Conservation (phyloP, 2,113 vertebrate genomes). For the Chiloscyllium plagiosum region DNA sequence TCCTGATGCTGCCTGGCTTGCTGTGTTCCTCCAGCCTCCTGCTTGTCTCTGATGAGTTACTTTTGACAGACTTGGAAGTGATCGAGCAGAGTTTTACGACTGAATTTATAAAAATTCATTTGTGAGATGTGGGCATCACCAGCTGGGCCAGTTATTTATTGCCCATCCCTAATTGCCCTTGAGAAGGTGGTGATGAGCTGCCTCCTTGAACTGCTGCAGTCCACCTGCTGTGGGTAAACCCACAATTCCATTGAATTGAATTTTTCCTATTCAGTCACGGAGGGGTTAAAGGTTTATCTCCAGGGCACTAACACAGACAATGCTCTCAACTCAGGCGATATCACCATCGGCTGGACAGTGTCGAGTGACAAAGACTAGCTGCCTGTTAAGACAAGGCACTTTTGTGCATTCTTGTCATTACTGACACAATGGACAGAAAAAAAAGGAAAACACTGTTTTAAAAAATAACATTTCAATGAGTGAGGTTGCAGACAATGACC, state of each 20-base stretch:
- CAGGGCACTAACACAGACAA: background rate
- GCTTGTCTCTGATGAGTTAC: too few species aligned
- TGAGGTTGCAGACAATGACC: background rate
- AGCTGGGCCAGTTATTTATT: too few species aligned
- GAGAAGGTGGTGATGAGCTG: too few species aligned
- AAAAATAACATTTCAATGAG: constrained; percentile 8
- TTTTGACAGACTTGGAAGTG: background rate
- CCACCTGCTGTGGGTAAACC: too few species aligned
- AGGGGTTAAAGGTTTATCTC: constrained; percentile 11
- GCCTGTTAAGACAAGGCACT: constrained; percentile 6
- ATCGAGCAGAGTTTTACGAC: background rate
- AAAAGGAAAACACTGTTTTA: background rate
- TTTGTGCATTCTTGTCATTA: background rate
- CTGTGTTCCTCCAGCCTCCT: too few species aligned
- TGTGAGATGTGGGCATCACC: background rate
- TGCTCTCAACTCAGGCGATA: background rate
- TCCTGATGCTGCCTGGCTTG: too few species aligned
- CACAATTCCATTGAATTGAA: too few species aligned
- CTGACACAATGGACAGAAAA: constrained; percentile 1
- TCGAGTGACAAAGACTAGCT: background rate
- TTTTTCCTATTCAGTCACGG: background rate
- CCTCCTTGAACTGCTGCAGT: too few species aligned
- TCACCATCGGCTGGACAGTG: background rate
- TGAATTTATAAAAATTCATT: background rate
- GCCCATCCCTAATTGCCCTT: too few species aligned